Evolutionary conservation across 2,797 vertebrate species (phyloP).

Genomic region (Alfaro cultratus): DNA sequence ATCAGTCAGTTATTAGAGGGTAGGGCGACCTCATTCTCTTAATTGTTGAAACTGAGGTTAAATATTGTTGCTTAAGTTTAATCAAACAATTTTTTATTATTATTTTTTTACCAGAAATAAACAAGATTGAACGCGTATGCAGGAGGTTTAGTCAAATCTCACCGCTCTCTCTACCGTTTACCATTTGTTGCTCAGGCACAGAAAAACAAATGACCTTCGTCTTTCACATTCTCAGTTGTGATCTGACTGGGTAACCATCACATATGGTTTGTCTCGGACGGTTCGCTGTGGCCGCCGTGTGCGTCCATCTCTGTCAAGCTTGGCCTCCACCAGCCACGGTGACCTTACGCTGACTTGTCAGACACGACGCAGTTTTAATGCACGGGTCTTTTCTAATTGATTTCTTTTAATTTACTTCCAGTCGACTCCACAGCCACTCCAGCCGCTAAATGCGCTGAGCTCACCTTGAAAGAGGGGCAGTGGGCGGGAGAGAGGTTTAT

Average conservation of each 20-base stretch:
- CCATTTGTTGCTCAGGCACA: background rate
- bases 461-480: constrained; percentile 61
- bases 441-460: constrained; percentile 67
- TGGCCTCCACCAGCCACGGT: constrained; percentile 13
- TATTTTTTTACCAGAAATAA: background rate
- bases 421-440: constrained; percentile 39
- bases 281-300: background rate
- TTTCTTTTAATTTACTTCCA: constrained; percentile 74
- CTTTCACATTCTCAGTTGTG: background rate
- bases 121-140: constrained; percentile 23
- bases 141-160: background rate
- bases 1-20: background rate
- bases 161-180: background rate
- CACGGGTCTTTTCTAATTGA: constrained; percentile 68
- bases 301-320: constrained; percentile 23
- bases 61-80: background rate
- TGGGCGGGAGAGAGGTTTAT: constrained; percentile 22
- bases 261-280: background rate
- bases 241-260: background rate
- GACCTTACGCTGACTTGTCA: constrained; percentile 36
- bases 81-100: background rate
- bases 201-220: constrained; percentile 2
- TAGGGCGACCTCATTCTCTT: too few species aligned
- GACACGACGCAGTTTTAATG: constrained; percentile 62
- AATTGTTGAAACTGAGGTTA: background rate